A percentile compares a stretch with the other conserved stretches of the same genome.
Evolutionary conservation across 2,888 invertebrate genomes (phyloP).

Genomic region (Panopea generosa): DNA sequence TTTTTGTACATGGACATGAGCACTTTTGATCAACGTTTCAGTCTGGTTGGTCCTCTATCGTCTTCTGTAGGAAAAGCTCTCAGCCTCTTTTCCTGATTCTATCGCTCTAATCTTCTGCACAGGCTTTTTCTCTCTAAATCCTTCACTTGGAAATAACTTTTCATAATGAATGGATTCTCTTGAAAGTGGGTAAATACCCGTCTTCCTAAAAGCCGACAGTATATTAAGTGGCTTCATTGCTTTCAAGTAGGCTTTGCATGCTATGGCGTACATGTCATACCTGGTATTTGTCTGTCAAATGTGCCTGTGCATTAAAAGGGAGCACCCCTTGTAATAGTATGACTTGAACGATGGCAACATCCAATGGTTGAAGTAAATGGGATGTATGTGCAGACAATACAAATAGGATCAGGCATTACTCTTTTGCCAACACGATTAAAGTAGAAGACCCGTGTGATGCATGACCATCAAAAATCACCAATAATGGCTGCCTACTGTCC

Average conservation of each 20-base stretch:
- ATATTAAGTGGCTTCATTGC: slow-evolving; percentile 45
- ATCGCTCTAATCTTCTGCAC: no score
- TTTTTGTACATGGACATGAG: no score
- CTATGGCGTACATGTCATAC: slow-evolving; percentile 39
- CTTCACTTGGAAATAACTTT: no score
- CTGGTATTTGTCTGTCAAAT: slow-evolving; percentile 42
- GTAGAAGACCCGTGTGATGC: slow-evolving; percentile 43
- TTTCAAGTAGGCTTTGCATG: slow-evolving; percentile 38
- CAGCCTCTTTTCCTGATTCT: no score
- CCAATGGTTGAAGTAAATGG: slow-evolving; percentile 51
- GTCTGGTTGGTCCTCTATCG: no score
- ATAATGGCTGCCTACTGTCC: slow-evolving; percentile 9
- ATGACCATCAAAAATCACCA: slow-evolving; percentile 54
- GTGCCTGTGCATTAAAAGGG: slow-evolving; percentile 32
- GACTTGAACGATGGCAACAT: slow-evolving; percentile 46
- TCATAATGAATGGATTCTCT: no score
- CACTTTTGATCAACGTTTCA: no score
- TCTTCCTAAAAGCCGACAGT: slow-evolving; percentile 39
- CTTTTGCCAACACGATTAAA: slow-evolving; percentile 44
- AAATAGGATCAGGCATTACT: slow-evolving; percentile 54
- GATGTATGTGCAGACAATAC: slow-evolving; percentile 56
- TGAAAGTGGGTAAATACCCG: slow-evolving; percentile 46
- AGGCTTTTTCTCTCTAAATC: no score
- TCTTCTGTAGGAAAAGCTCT: no score
- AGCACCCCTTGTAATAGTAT: slow-evolving; percentile 45